Conservation (phyloP, 2,797 vertebrate genomes). For the Peromyscus attwateri region DNA sequence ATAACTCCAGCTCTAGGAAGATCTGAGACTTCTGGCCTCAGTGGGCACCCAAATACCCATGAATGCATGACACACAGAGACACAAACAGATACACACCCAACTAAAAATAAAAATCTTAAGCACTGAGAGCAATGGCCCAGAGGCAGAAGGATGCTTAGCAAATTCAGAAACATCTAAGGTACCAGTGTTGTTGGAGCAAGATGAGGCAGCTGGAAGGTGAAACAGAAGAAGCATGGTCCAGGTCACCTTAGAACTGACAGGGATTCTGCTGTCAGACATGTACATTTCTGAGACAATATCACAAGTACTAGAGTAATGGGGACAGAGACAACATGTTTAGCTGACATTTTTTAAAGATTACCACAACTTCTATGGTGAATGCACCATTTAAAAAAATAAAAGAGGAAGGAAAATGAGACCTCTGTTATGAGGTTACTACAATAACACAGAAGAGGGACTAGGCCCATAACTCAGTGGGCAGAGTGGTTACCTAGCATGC, state of each 20-base stretch:
- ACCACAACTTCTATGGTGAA: not conserved
- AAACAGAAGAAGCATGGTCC: not conserved
- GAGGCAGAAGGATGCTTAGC: not conserved
- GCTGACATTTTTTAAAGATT: not conserved
- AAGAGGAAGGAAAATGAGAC: not conserved
- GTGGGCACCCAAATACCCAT: not conserved
- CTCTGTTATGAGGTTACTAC: not conserved
- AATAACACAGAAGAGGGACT: not conserved
- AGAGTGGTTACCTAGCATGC: not conserved
- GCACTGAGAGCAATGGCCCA: not conserved
- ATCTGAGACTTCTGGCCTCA: not conserved
- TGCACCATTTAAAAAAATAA: not conserved
- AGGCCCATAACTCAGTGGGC: no score
- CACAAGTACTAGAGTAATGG: not conserved
- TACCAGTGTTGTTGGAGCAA: not conserved
- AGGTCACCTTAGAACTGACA: not conserved
- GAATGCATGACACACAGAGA: no score
- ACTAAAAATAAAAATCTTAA: not conserved
- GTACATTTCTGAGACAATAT: not conserved
- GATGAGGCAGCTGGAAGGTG: not conserved
- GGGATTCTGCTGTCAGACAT: not conserved
- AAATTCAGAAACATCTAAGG: not conserved
- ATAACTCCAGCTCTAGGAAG: not conserved
- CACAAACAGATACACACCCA: not conserved
- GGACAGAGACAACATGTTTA: not conserved